Evolutionary conservation across 1,140 invertebrate species (phyloP).

Genomic region (Gryllus bimaculatus): DNA sequence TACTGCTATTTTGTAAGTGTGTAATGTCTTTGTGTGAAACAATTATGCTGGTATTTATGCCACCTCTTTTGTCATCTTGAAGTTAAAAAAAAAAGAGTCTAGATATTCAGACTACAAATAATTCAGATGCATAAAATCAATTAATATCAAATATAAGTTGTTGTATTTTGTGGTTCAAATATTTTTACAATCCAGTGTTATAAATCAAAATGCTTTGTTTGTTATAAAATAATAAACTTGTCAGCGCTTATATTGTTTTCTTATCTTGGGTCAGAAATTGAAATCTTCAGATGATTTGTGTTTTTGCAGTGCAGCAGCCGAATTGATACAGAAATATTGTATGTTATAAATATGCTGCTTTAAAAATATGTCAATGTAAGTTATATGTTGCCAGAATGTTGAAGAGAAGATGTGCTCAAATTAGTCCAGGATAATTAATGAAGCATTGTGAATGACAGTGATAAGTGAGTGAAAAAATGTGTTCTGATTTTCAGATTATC

Average conservation of each 20-base stretch:
- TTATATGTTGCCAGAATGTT: neutral
- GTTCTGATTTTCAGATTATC: neutral
- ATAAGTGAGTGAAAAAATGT: neutral
- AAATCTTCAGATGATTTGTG: too few relatives aligned
- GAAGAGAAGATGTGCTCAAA: neutral
- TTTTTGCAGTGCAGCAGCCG: neutral
- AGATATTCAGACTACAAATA: neutral
- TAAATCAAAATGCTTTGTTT: neutral
- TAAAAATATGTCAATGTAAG: neutral
- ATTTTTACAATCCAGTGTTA: neutral
- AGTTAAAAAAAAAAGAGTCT: neutral
- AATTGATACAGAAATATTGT: neutral
- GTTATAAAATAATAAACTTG: neutral
- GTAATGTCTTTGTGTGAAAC: neutral
- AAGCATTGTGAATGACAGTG: too few relatives aligned
- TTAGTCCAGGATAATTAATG: neutral
- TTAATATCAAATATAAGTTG: too few relatives aligned
- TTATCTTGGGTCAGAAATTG: neutral
- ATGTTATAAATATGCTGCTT: neutral
- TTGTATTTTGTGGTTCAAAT: neutral
- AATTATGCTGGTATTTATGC: neutral
- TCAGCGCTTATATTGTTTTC: neutral
- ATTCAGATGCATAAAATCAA: too few relatives aligned
- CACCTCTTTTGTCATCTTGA: neutral
- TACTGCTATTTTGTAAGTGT: neutral